Evolutionary conservation across 2,797 vertebrate species (phyloP).

Genomic region (Bovichtus variegatus): DNA sequence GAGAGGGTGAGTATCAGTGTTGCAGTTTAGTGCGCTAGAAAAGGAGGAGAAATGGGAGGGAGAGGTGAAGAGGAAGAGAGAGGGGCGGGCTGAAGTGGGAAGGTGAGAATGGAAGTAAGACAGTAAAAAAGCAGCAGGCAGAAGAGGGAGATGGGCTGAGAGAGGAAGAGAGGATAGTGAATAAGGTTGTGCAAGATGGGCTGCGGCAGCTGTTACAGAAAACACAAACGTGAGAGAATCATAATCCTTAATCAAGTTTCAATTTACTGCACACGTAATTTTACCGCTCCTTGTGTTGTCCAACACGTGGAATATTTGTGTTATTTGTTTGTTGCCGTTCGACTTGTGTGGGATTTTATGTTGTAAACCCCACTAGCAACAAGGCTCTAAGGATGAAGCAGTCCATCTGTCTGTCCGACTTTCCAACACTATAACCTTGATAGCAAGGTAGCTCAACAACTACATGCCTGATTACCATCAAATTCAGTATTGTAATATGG

Average conservation of each 20-base stretch:
- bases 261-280: not conserved
- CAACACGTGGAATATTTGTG: not conserved
- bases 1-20: conserved; percentile 85
- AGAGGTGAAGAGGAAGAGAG: not conserved
- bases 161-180: not conserved
- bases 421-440: not conserved
- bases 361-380: not conserved
- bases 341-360: not conserved
- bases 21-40: conserved; percentile 24
- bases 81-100: not conserved
- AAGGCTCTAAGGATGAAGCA: not conserved
- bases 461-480: not conserved
- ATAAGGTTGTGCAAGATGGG: not conserved
- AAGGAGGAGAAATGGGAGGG: not conserved
- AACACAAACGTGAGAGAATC: not conserved
- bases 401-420: not conserved
- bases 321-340: conserved; percentile 1
- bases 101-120: conserved; percentile 23
- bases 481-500: not conserved
- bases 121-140: not conserved
- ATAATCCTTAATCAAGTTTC: conserved; percentile 13
- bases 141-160: not conserved
- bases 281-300: not conserved
- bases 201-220: not conserved
- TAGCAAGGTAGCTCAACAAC: not conserved